Percentiles rank a stretch among this genome's conserved stretches.
phyloP scores from a whole-genome alignment of 2,113 vertebrate species.

The Pongo abelii region DNA sequence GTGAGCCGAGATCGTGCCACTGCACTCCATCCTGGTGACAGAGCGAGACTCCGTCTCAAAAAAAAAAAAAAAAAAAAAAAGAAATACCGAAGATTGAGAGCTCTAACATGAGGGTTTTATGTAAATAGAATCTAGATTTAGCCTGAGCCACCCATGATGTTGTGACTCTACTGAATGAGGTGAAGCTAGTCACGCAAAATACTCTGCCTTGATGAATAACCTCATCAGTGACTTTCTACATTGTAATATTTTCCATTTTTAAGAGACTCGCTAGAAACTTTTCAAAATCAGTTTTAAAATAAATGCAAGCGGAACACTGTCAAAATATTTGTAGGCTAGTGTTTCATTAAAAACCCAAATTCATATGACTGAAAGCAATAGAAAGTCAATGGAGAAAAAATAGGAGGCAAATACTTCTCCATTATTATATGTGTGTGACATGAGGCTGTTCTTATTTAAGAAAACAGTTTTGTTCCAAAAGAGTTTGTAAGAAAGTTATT shows the following conservation, averaged over 20 bases:
- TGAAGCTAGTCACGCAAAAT: neutral
- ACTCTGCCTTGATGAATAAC: neutral
- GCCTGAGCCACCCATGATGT: neutral
- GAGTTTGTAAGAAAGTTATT: neutral
- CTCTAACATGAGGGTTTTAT: neutral
- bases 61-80: neutral
- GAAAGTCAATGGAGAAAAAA: neutral
- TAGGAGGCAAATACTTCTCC: neutral
- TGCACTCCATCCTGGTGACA: too few species aligned
- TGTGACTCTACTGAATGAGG: neutral
- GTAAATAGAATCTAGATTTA: neutral
- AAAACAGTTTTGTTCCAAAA: conserved; percentile 9
- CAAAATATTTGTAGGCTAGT: neutral
- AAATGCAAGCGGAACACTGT: conserved; percentile 6
- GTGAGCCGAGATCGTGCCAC: too few species aligned
- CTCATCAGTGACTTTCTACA: neutral
- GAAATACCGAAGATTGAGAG: neutral
- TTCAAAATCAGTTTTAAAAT: conserved; percentile 49
- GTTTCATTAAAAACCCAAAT: neutral
- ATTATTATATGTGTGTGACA: neutral
- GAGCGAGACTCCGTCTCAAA: too few species aligned
- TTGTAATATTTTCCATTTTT: neutral
- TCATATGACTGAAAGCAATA: neutral
- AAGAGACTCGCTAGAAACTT: conserved; percentile 11
- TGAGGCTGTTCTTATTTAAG: neutral